phyloP scores from a whole-genome alignment of 2,888 invertebrate species.

The Brenthis ino region DNA sequence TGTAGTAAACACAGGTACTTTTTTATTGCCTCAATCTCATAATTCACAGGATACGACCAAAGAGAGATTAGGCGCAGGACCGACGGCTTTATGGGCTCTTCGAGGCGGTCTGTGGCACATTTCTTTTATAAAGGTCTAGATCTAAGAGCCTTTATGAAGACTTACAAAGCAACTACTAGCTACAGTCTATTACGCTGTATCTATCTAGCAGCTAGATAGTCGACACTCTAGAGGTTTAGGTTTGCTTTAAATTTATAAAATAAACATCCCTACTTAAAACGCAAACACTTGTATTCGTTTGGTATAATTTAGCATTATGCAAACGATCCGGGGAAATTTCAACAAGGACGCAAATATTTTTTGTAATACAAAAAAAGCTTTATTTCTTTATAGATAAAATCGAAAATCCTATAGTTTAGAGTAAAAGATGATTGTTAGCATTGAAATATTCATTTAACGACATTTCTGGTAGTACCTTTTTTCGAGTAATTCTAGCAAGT shows the following conservation, averaged over 20 bases:
- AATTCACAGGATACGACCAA: too few relatives aligned
- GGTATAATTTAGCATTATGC: constrained; percentile 15
- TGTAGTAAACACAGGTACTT: too few relatives aligned
- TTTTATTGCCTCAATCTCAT: too few relatives aligned
- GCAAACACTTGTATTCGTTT: constrained; percentile 12
- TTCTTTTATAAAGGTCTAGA: too few relatives aligned
- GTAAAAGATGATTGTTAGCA: constrained; percentile 6
- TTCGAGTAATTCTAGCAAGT: not conserved
- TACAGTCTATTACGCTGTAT: too few relatives aligned
- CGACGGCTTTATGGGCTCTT: too few relatives aligned
- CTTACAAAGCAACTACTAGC: too few relatives aligned
- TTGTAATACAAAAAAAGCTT: not conserved
- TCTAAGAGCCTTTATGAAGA: too few relatives aligned
- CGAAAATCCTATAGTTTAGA: not conserved
- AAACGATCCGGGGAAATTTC: constrained; percentile 13
- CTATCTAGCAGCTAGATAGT: too few relatives aligned
- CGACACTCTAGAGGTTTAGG: too few relatives aligned
- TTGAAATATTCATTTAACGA: constrained; percentile 19
- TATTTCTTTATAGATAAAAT: not conserved
- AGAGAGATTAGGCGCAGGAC: too few relatives aligned
- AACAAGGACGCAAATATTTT: not conserved
- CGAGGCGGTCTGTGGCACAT: too few relatives aligned
- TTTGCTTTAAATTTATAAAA: not conserved
- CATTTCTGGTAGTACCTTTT: constrained; percentile 1
- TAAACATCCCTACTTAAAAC: not conserved